These are phyloP conservation scores for Propithecus perrieri DNA, from an alignment of 2,797 vertebrate genomes.

Conservation along the genomic window DNA sequence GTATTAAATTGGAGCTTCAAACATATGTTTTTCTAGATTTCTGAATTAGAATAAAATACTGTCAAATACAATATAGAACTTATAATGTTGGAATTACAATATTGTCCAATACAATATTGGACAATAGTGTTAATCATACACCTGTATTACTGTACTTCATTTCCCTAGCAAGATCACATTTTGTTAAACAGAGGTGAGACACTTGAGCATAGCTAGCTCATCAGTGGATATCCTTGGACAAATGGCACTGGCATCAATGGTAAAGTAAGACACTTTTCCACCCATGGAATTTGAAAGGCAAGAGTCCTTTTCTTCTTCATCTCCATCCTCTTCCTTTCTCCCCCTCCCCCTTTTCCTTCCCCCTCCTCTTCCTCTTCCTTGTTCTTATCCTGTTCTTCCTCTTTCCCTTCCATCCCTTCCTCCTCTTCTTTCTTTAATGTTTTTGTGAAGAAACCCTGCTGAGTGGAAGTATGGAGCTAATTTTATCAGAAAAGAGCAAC, in stretches of 20 bases:
- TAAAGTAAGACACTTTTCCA: neutral
- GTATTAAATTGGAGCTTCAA: neutral
- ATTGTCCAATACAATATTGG: neutral
- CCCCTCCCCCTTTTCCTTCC: neutral
- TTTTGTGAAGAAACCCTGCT: slow-evolving; percentile 74
- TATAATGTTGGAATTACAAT: neutral
- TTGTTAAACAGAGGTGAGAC: neutral
- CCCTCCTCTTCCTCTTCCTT: neutral
- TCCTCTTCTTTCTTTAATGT: neutral
- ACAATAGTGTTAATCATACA: neutral
- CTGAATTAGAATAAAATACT: slow-evolving; percentile 30
- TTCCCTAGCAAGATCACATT: neutral
- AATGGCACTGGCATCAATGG: neutral
- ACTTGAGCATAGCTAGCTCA: neutral
- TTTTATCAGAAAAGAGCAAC: slow-evolving; percentile 58
- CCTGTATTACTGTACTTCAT: neutral
- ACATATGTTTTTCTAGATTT: neutral
- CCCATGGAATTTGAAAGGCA: neutral
- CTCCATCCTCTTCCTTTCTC: too few species aligned
- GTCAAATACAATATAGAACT: neutral
- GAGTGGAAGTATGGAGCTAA: slow-evolving; percentile 83
- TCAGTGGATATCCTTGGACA: neutral
- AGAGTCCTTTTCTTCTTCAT: neutral
- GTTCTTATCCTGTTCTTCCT: neutral
- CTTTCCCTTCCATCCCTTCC: neutral